Evolutionary conservation across 1,140 invertebrate genomes (phyloP).

Genomic region (Zaprionus kolodkinae): DNA sequence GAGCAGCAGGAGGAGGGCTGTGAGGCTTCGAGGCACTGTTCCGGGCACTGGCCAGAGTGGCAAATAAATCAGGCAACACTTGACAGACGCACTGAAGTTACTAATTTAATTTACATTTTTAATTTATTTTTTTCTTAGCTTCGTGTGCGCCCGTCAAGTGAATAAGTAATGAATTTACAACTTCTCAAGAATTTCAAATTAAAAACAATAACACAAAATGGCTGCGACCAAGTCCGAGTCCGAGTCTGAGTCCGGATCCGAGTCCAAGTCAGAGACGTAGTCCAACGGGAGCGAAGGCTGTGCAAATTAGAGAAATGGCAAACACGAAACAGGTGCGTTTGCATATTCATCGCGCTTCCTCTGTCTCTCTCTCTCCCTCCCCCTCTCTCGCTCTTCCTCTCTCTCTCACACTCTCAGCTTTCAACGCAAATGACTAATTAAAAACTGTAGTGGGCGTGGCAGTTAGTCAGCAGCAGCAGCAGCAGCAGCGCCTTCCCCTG

Average conservation of each 20-base stretch:
- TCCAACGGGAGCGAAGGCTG: constrained; percentile 29
- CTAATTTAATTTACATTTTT: constrained; percentile 83
- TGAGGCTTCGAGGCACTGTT: too few species aligned
- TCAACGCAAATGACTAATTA: constrained; percentile 78
- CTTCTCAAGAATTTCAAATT: constrained; percentile 82
- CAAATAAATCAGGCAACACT: constrained; percentile 82
- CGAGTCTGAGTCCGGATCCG: not conserved
- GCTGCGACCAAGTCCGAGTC: constrained; percentile 24
- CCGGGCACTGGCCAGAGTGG: constrained; percentile 41
- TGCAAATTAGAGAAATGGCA: constrained; percentile 51
- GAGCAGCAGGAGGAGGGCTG: not conserved
- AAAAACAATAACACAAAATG: constrained; percentile 81
- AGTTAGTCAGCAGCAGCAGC: constrained; percentile 65
- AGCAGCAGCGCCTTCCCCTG: not conserved
- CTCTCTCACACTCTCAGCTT: not conserved
- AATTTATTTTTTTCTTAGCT: constrained; percentile 64
- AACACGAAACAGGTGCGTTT: constrained; percentile 75
- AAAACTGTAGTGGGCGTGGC: constrained; percentile 73
- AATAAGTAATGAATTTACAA: constrained; percentile 83
- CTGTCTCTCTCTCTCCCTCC: constrained; percentile 7
- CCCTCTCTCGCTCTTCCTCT: constrained; percentile 6
- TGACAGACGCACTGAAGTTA: constrained; percentile 82
- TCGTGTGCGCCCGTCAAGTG: constrained; percentile 66
- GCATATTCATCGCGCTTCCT: constrained; percentile 61
- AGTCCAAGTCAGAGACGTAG: constrained; percentile 8